Percentiles rank a stretch among this genome's conserved stretches.
These are phyloP conservation scores for Decapterus maruadsi DNA, from an alignment of 2,797 vertebrate species.

Conservation along the genomic window DNA sequence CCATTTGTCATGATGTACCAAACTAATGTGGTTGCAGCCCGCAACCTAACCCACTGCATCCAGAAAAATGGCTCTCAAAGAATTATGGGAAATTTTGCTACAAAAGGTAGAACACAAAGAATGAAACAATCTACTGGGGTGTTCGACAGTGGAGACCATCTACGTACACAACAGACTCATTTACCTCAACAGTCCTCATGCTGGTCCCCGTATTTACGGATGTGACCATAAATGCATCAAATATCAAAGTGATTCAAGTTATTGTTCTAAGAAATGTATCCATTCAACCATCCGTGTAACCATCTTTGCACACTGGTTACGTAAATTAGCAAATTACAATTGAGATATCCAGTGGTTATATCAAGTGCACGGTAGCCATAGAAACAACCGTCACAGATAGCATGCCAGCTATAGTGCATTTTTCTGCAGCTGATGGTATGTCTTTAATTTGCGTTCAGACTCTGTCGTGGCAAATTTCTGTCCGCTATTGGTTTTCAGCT, in stretches of 20 bases:
- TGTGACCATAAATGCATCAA: neutral
- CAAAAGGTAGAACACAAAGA: neutral
- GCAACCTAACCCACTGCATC: neutral
- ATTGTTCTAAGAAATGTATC: neutral
- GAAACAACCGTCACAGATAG: slow-evolving; percentile 24
- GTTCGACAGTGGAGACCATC: neutral
- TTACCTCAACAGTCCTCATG: neutral
- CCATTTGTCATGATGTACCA: neutral
- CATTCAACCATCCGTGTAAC: no score
- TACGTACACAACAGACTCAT: neutral
- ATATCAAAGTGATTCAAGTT: neutral
- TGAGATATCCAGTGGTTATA: slow-evolving; percentile 18
- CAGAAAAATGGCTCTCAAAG: no score
- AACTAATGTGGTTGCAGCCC: neutral
- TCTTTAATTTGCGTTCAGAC: slow-evolving; percentile 8
- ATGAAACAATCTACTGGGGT: no score
- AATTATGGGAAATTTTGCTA: neutral
- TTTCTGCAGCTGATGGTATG: neutral
- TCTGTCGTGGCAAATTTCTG: slow-evolving; percentile 12
- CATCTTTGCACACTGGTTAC: no score
- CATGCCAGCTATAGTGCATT: neutral
- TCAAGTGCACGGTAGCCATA: slow-evolving; percentile 32
- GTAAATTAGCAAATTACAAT: no score
- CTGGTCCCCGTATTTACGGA: neutral
- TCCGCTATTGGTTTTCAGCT: neutral